Evolutionary conservation across 2,797 vertebrate species (phyloP).

Genomic region (Anableps anableps): DNA sequence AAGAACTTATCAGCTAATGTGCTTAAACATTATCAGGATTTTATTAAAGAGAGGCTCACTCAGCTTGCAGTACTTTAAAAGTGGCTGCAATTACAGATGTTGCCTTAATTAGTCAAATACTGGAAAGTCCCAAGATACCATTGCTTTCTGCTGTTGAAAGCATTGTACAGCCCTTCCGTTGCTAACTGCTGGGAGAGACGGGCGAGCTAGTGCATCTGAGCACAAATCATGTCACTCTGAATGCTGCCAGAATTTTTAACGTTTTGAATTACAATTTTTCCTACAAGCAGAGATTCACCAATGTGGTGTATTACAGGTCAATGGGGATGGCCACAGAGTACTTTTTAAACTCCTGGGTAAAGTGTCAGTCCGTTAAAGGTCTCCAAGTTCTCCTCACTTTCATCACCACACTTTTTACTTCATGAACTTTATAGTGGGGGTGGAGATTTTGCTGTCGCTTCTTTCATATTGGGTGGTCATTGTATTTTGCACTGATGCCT

Average conservation of each 20-base stretch:
- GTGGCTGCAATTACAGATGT: no score
- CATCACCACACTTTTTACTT: neutral
- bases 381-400: neutral
- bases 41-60: no score
- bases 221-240: neutral
- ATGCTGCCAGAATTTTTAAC: neutral
- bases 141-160: no score
- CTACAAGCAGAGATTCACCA: neutral
- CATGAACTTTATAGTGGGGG: neutral
- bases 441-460: neutral
- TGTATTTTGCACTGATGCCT: neutral
- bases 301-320: no score
- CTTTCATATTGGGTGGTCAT: neutral
- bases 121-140: no score
- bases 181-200: no score
- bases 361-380: neutral
- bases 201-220: no score
- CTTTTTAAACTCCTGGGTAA: neutral
- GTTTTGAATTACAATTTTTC: neutral
- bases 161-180: no score
- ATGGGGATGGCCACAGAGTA: neutral
- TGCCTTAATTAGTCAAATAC: no score
- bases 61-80: no score
- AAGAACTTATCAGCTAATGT: no score
- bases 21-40: no score